Percentiles rank a stretch among this genome's conserved stretches.
Evolutionary conservation across 1,140 invertebrate genomes (phyloP).

Genomic region (Matsumurasca onukii): DNA sequence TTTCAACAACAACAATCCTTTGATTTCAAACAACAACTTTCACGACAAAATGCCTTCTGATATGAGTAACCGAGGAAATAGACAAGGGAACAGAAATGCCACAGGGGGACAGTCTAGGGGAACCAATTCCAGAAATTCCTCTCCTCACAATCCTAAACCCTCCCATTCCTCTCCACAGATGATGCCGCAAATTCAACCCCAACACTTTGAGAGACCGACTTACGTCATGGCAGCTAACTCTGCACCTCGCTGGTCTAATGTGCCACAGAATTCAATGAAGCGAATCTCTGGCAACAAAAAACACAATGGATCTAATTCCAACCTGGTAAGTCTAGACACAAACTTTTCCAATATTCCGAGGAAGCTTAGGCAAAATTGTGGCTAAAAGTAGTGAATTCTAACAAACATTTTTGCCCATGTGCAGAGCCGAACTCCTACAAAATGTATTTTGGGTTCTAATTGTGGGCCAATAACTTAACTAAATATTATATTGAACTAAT

Average conservation of each 20-base stretch:
- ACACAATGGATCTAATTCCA: constrained; percentile 3
- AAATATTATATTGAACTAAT: too few relatives aligned
- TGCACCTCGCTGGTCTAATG: neutral
- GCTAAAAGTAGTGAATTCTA: too few relatives aligned
- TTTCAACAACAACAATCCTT: constrained; percentile 14
- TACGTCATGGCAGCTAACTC: neutral
- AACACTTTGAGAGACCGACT: neutral
- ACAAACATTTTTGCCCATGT: too few relatives aligned
- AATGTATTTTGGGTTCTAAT: too few relatives aligned
- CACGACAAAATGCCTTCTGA: neutral
- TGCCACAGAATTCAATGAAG: neutral
- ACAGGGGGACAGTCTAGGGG: too few relatives aligned
- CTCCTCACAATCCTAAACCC: constrained; percentile 12
- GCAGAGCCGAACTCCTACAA: too few relatives aligned
- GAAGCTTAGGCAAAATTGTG: too few relatives aligned
- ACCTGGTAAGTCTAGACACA: neutral
- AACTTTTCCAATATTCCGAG: too few relatives aligned
- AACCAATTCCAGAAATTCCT: neutral
- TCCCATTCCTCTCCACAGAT: constrained; percentile 4
- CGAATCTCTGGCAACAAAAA: neutral
- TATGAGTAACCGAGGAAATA: neutral
- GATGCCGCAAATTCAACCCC: neutral
- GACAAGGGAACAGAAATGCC: too few relatives aligned
- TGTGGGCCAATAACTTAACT: too few relatives aligned
- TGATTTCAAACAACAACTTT: constrained; percentile 4